phyloP scores from a whole-genome alignment of 2,888 invertebrate genomes.

The Drosophila meridiana region DNA sequence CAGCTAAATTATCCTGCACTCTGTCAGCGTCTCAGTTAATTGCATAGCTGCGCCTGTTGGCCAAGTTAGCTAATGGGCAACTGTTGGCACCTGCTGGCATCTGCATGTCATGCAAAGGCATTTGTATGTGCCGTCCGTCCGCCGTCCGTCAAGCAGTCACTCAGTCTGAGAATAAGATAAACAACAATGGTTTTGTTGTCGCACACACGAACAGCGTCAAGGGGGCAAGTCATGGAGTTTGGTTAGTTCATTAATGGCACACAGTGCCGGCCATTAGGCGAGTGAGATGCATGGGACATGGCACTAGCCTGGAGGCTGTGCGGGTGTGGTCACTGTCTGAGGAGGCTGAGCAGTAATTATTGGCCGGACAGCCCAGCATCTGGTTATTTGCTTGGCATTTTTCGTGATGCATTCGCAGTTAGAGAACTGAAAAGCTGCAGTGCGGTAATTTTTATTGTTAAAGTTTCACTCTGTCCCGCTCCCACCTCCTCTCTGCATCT shows the following conservation, averaged over 20 bases:
- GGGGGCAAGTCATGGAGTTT: slow-evolving; percentile 59
- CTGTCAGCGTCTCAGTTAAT: slow-evolving; percentile 21
- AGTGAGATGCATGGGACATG: slow-evolving; percentile 28
- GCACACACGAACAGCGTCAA: slow-evolving; percentile 19
- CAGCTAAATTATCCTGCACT: slow-evolving; percentile 35
- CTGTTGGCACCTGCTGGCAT: slow-evolving; percentile 48
- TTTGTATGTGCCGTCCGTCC: not conserved
- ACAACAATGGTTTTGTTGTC: slow-evolving; percentile 63
- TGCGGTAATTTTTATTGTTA: slow-evolving; percentile 39
- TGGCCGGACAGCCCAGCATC: slow-evolving; percentile 45
- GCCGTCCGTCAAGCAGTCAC: slow-evolving; percentile 1
- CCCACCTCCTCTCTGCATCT: not conserved
- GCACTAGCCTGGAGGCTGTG: slow-evolving; percentile 25
- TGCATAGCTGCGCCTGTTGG: slow-evolving; percentile 24
- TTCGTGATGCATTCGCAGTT: slow-evolving; percentile 27
- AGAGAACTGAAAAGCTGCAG: slow-evolving; percentile 15
- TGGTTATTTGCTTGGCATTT: slow-evolving; percentile 39
- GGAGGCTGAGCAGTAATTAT: slow-evolving; percentile 60
- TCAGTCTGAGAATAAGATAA: slow-evolving; percentile 8
- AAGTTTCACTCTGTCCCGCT: not conserved
- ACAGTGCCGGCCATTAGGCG: slow-evolving; percentile 55
- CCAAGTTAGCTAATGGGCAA: slow-evolving; percentile 31
- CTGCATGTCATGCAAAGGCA: slow-evolving; percentile 36
- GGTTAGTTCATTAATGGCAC: slow-evolving; percentile 60
- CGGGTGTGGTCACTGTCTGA: slow-evolving; percentile 41